phyloP scores from a whole-genome alignment of 2,797 vertebrate genomes.

The Esox masquinongy region DNA sequence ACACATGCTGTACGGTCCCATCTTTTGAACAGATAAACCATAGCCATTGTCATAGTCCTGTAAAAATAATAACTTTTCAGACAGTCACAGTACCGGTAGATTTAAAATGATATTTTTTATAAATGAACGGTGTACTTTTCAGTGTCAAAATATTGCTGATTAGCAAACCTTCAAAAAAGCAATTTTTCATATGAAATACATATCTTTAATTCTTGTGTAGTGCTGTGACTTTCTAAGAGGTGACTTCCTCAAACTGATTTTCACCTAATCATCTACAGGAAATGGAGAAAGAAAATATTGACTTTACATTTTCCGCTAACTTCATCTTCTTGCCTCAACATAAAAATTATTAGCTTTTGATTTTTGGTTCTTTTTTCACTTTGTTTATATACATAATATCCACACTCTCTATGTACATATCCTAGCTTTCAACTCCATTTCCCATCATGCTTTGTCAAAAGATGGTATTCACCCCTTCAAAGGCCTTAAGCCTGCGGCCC shows the following conservation, averaged over 20 bases:
- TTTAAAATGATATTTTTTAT: neutral
- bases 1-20: conserved; percentile 82
- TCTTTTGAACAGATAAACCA: conserved; percentile 78
- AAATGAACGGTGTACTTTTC: neutral
- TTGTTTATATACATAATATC: conserved; percentile 43
- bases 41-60: conserved; percentile 53
- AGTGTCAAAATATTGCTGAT: neutral
- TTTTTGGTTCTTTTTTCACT: conserved; percentile 21
- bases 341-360: conserved; percentile 31
- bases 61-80: conserved; percentile 50
- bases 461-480: conserved; percentile 99
- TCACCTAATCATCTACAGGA: conserved; percentile 45
- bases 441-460: conserved; percentile 96
- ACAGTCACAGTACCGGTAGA: conserved; percentile 68
- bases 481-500: conserved; percentile 99
- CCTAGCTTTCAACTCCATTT: conserved; percentile 74
- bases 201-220: conserved; percentile 42
- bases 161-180: neutral
- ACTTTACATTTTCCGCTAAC: conserved; percentile 39
- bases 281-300: conserved; percentile 35
- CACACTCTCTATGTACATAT: conserved; percentile 35
- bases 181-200: neutral
- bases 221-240: conserved; percentile 73
- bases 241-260: conserved; percentile 40
- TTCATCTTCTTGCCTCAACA: conserved; percentile 45